Evolutionary conservation across 1,140 invertebrate species (phyloP).

Genomic region (Plutomurus gul): DNA sequence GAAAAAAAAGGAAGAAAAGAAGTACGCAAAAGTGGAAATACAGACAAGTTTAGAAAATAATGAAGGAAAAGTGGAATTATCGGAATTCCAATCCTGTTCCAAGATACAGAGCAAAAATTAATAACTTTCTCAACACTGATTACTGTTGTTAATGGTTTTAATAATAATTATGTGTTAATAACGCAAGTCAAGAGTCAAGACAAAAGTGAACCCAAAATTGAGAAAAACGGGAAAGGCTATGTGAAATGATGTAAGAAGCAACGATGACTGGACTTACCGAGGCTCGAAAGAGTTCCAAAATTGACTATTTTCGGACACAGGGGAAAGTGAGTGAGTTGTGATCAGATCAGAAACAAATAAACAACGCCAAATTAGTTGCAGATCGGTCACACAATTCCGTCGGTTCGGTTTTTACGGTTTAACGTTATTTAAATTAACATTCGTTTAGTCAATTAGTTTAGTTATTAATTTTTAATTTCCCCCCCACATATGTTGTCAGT

Average conservation of each 20-base stretch:
- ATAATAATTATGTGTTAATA: no score
- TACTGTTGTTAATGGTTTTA: no score
- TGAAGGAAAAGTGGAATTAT: neutral
- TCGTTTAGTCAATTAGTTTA: no score
- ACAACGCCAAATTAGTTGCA: slow-evolving; percentile 53
- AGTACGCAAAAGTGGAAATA: no score
- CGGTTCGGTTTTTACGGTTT: slow-evolving; percentile 35
- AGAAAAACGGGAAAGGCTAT: slow-evolving; percentile 20
- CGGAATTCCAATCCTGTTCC: no score
- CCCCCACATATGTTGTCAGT: no score
- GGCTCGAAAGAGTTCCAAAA: slow-evolving; percentile 96
- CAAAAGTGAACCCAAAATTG: slow-evolving; percentile 18
- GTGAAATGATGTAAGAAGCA: slow-evolving; percentile 39
- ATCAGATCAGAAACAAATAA: slow-evolving; percentile 54
- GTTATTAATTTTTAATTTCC: neutral
- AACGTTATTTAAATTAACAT: neutral
- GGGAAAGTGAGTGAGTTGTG: slow-evolving; percentile 55
- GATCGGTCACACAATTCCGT: slow-evolving; percentile 44
- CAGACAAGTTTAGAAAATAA: neutral
- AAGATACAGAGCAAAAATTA: no score
- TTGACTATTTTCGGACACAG: slow-evolving; percentile 72
- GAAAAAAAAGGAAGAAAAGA: slow-evolving; percentile 12
- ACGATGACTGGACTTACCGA: slow-evolving; percentile 72
- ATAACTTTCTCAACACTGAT: no score
- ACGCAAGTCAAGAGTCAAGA: no score